A percentile compares a stretch with the other conserved stretches of the same genome.
Conservation (phyloP, 2,797 vertebrate genomes). For the Serranus cabrilla region DNA sequence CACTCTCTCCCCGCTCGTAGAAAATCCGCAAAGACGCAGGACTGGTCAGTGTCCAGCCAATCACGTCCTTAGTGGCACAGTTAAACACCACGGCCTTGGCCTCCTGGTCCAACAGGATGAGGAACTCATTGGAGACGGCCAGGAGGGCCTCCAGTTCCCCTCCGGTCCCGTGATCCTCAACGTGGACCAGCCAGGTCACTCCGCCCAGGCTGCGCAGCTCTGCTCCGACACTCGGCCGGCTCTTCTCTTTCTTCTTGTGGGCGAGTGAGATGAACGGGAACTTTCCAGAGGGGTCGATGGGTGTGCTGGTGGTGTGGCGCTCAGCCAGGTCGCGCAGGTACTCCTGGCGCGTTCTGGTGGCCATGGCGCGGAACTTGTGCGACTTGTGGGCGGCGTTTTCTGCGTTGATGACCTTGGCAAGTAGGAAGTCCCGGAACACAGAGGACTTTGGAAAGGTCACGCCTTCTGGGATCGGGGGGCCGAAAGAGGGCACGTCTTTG, state of each 20-base stretch:
- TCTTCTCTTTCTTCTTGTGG: constrained; percentile 98
- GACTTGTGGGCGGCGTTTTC: constrained; percentile 99
- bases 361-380: constrained; percentile 97
- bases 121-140: constrained; percentile 94
- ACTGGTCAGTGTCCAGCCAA: constrained; percentile 93
- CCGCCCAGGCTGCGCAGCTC: constrained; percentile 94
- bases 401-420: constrained; percentile 97
- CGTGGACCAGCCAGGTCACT: constrained; percentile 91
- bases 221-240: constrained; percentile 90
- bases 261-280: constrained; percentile 98
- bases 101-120: constrained; percentile 94
- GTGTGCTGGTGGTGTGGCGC: constrained; percentile 97
- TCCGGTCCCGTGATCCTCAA: constrained; percentile 92
- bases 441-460: constrained; percentile 97
- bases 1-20: constrained; percentile 95
- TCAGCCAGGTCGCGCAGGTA: constrained; percentile 98
- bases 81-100: constrained; percentile 96
- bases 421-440: constrained; percentile 98
- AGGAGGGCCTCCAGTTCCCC: constrained; percentile 94
- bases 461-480: constrained; percentile 96
- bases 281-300: constrained; percentile 97
- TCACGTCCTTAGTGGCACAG: constrained; percentile 95
- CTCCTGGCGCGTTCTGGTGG: constrained; percentile 96
- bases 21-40: constrained; percentile 94
- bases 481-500: constrained; percentile 98